Conservation (phyloP, 2,888 invertebrate genomes). For the Scaptomyza caliginosa region DNA sequence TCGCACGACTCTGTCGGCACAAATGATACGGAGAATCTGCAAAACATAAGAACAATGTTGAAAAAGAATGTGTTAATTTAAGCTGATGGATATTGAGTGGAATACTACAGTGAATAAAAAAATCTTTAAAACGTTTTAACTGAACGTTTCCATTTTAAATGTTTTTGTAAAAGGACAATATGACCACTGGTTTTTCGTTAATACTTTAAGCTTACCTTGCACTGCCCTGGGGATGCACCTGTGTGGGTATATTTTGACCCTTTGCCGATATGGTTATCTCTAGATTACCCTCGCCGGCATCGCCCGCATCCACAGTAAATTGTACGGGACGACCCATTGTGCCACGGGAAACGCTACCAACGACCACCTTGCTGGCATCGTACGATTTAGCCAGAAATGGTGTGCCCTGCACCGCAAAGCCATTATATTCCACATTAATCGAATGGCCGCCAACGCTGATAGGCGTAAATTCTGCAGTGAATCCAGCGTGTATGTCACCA, state of each 20-base stretch:
- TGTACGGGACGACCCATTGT: constrained; percentile 97
- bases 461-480: constrained; percentile 96
- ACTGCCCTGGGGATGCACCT: constrained; percentile 96
- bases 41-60: background rate
- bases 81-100: background rate
- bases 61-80: background rate
- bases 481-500: constrained; percentile 93
- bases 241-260: constrained; percentile 96
- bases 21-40: constrained; percentile 97
- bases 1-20: constrained; percentile 97
- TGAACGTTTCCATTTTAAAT: too few relatives aligned
- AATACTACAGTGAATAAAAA: too few relatives aligned
- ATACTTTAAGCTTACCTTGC: constrained; percentile 85
- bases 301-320: constrained; percentile 97
- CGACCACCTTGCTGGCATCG: constrained; percentile 94
- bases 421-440: constrained; percentile 95
- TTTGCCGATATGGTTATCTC: constrained; percentile 98
- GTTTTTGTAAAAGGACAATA: too few relatives aligned
- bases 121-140: too few relatives aligned
- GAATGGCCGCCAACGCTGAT: constrained; percentile 96
- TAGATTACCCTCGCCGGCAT: constrained; percentile 98
- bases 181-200: too few relatives aligned
- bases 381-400: constrained; percentile 96
- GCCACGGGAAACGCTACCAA: constrained; percentile 91
- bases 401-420: constrained; percentile 93